Evolutionary conservation across 2,797 vertebrate species (phyloP).

Genomic region (Emys orbicularis): DNA sequence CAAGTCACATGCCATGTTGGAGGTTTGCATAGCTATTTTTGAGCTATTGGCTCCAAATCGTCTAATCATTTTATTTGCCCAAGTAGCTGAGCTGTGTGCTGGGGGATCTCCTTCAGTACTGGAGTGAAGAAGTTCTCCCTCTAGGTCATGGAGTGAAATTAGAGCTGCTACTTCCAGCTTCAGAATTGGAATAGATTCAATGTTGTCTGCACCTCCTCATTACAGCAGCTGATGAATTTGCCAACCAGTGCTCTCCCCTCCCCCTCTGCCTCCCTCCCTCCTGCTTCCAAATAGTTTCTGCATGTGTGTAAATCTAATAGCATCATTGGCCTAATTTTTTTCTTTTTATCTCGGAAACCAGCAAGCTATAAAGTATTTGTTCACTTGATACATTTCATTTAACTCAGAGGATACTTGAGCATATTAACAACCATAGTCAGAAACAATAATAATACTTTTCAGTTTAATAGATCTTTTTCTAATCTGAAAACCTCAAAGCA

Average conservation of each 20-base stretch:
- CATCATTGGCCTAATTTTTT: not conserved
- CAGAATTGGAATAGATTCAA: not conserved
- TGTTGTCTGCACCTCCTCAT: not conserved
- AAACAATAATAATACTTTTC: not conserved
- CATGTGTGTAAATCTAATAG: not conserved
- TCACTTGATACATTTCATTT: constrained; percentile 61
- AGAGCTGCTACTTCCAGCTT: constrained; percentile 41
- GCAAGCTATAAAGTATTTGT: constrained; percentile 55
- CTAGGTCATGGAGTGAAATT: not conserved
- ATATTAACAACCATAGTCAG: constrained; percentile 45
- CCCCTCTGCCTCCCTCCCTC: not conserved
- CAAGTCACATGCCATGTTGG: constrained; percentile 35
- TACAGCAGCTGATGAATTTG: not conserved
- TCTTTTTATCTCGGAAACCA: constrained; percentile 15
- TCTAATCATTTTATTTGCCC: constrained; percentile 69
- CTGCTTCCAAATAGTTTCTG: not conserved
- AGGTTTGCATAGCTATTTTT: constrained; percentile 56
- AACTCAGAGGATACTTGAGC: constrained; percentile 20
- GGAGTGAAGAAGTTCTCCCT: not conserved
- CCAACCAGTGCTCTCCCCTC: not conserved
- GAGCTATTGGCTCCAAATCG: constrained; percentile 69
- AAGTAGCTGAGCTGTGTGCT: constrained; percentile 64
- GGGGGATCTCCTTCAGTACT: not conserved
- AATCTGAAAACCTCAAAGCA: constrained; percentile 13
- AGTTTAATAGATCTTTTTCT: constrained; percentile 12